Percentiles rank a stretch among this genome's conserved stretches.
Conservation (phyloP, 2,113 vertebrate genomes). For the Larimichthys polyactis region DNA sequence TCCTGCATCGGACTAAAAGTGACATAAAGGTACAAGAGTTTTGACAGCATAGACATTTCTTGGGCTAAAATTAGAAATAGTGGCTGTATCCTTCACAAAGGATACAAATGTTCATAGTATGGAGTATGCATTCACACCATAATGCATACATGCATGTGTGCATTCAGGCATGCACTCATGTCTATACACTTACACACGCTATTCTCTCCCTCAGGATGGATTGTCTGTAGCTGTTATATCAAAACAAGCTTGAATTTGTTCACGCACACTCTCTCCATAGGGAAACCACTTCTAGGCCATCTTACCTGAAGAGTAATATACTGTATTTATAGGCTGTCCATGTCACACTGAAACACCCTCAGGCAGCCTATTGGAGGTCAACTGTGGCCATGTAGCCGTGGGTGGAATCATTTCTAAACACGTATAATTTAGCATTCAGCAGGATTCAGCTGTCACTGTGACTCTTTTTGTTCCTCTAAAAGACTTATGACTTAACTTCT, state of each 20-base stretch:
- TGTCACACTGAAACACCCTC: slow-evolving; percentile 17
- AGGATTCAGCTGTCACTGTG: neutral
- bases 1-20: neutral
- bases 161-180: slow-evolving; percentile 22
- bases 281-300: slow-evolving; percentile 3
- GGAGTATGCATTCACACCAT: slow-evolving; percentile 32
- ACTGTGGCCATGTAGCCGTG: neutral
- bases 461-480: slow-evolving; percentile 6
- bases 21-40: slow-evolving; percentile 49
- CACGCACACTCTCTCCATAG: slow-evolving; percentile 10
- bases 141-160: slow-evolving; percentile 44
- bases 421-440: neutral
- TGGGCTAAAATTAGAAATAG: slow-evolving; percentile 55
- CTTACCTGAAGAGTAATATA: slow-evolving; percentile 35
- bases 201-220: slow-evolving; percentile 35
- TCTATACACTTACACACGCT: slow-evolving; percentile 20
- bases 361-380: slow-evolving; percentile 21
- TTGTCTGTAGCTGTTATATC: slow-evolving; percentile 52
- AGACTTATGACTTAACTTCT: neutral
- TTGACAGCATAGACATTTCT: slow-evolving; percentile 40
- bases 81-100: slow-evolving; percentile 21
- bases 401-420: slow-evolving; percentile 26
- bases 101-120: slow-evolving; percentile 34
- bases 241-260: slow-evolving; percentile 45
- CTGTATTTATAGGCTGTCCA: slow-evolving; percentile 7